A percentile compares a stretch with the other conserved stretches of the same genome.
Conservation (phyloP, 2,113 vertebrate genomes). For the Zosterops pallidus region DNA sequence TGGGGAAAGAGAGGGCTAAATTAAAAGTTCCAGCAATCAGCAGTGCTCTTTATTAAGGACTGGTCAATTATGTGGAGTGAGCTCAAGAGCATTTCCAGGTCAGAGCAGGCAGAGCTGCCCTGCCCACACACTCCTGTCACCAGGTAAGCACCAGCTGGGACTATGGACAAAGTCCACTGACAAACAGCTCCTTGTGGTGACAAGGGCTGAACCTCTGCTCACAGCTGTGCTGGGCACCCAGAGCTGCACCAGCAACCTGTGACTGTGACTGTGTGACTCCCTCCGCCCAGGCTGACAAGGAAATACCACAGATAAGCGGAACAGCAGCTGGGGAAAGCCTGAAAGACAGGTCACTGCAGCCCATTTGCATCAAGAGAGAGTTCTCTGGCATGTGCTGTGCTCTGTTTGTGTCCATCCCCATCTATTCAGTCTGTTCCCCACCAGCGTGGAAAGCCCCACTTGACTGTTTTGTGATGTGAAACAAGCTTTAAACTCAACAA, state of each 20-base stretch:
- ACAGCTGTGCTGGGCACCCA: neutral
- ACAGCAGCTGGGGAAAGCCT: neutral
- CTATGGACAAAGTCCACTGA: neutral
- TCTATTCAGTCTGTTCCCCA: neutral
- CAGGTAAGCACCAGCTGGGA: neutral
- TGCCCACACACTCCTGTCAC: neutral
- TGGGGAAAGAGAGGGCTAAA: neutral
- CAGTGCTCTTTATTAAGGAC: neutral
- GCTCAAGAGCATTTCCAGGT: neutral
- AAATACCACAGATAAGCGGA: neutral
- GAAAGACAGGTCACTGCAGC: slow-evolving; percentile 24
- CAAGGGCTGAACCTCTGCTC: neutral
- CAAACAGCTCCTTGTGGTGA: neutral
- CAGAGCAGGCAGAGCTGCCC: neutral
- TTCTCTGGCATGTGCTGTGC: neutral
- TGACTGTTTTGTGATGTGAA: neutral
- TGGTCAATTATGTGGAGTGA: fast-evolving
- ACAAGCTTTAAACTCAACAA: neutral
- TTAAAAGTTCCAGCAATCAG: neutral
- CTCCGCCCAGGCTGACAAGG: neutral
- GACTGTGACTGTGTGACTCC: neutral
- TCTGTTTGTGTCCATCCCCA: neutral
- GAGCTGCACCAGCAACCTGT: neutral
- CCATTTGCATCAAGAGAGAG: neutral
- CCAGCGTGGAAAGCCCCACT: neutral